Base-by-base conservation (phyloP, 1,140 invertebrate species). In the Calephelis virginiensis region DNA sequence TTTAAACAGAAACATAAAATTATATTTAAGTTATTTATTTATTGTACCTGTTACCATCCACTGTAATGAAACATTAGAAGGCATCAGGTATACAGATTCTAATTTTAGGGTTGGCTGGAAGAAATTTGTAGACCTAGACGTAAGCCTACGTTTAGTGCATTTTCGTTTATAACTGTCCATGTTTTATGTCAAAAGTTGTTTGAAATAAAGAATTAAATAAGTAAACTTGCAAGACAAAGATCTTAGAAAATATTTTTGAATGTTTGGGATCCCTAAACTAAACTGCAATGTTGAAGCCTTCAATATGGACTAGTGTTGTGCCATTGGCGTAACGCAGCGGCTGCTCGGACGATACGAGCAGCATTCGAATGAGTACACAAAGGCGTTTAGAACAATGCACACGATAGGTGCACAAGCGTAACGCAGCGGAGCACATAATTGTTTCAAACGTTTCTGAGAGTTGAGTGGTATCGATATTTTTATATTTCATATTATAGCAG, bases 231-330 rank as follows among this genome's bases (percentile, higher is more conserved):
- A 28, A 28, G 28, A 28, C 28, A 2, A 28, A 28, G 28, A 28
- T 28, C 2, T 28, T 28, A 4, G 3, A 28, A 81, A 81, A 90
- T 86, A 89, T n/a, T n/a, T n/a, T n/a, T n/a, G n/a, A n/a, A n/a
- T 85, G 88, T 85, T 75, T 81, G 73, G 86, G 87, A 90, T 90
- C 5, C 28, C 28, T 28, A 90, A 89, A 87, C 88, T 88, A 89
- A 87, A 90, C 80, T 88, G 84, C 82, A 89, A 89, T 89, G 89
- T 89, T 80, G 84, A 40, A 75, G 82, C 78, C 76, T 87, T 89
- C 89, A 89, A 89, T 90, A 90, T 87, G 82, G 80, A 86, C 81
- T 87, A 83, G 83, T 87, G 85, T 87, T 83, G 73, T 81, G 81
- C 79, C 82, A 17, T 6, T 53, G 6, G 28, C 28, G 8, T 9